A percentile compares a stretch with the other conserved stretches of the same genome.
Conservation (phyloP, 1,140 invertebrate species). For the Adelges cooleyi region DNA sequence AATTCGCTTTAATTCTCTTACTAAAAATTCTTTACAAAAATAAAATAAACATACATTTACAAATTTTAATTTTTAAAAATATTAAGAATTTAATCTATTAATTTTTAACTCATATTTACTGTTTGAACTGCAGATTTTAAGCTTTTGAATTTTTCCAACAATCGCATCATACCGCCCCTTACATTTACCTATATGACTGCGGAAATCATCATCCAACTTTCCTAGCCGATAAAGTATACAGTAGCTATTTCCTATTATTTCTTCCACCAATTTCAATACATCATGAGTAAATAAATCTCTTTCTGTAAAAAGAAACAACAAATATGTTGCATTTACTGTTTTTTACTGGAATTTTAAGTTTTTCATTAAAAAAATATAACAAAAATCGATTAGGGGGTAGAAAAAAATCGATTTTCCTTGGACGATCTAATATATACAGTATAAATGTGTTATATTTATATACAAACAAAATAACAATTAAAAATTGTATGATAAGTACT, state of each 20-base stretch:
- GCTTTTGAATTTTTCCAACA: constrained; percentile 10
- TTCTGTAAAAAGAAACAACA: neutral
- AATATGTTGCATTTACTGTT: no score
- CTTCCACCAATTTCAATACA: neutral
- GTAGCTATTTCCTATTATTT: constrained; percentile 15
- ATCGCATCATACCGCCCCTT: constrained; percentile 16
- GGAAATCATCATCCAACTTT: constrained; percentile 20
- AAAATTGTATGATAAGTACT: no score
- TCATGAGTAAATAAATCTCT: neutral
- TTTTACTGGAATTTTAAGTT: no score
- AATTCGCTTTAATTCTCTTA: constrained; percentile 14
- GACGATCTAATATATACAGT: no score
- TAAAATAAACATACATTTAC: neutral
- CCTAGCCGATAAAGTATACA: neutral
- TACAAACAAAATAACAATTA: no score
- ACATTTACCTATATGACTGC: constrained; percentile 21
- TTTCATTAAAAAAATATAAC: no score
- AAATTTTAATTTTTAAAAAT: no score
- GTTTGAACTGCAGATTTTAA: neutral
- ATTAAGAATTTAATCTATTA: no score
- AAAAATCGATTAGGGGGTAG: no score
- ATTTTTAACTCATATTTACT: no score
- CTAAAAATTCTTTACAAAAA: constrained; percentile 11
- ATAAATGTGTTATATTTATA: no score
- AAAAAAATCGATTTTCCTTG: no score